phyloP scores from a whole-genome alignment of 2,888 invertebrate genomes.

The Antheraea assamensis region DNA sequence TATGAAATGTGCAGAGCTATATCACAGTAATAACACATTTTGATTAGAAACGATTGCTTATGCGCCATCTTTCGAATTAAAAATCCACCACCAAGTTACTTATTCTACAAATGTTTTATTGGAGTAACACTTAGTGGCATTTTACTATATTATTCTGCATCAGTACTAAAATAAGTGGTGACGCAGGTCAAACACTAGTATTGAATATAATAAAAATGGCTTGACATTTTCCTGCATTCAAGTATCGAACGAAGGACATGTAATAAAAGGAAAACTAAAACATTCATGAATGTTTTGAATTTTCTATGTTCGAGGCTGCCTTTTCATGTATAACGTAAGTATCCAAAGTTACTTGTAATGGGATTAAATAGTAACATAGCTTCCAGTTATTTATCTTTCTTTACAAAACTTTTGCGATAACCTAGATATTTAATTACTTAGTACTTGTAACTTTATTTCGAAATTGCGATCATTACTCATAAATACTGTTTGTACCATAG shows the following conservation, averaged over 20 bases:
- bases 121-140: too few species aligned
- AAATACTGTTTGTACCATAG: too few species aligned
- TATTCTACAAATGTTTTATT: not conserved
- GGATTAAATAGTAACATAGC: conserved; percentile 1
- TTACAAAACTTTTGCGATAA: not conserved
- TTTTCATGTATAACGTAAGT: conserved; percentile 4
- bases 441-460: not conserved
- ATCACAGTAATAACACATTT: too few species aligned
- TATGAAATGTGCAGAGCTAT: too few species aligned
- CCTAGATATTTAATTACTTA: not conserved
- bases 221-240: not conserved
- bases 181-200: too few species aligned
- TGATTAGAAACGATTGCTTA: too few species aligned
- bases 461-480: not conserved
- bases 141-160: too few species aligned
- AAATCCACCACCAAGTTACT: not conserved
- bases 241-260: not conserved
- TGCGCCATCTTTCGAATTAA: not conserved
- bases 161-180: too few species aligned
- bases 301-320: conserved; percentile 10
- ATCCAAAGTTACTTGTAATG: conserved; percentile 3
- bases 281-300: conserved; percentile 18
- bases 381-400: not conserved
- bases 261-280: conserved; percentile 19
- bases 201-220: not conserved